Evolutionary conservation across 1,140 invertebrate genomes (phyloP), one percentile per base, ranked within the genome.

Genomic region (Ceratosolen solmsi): DNA sequence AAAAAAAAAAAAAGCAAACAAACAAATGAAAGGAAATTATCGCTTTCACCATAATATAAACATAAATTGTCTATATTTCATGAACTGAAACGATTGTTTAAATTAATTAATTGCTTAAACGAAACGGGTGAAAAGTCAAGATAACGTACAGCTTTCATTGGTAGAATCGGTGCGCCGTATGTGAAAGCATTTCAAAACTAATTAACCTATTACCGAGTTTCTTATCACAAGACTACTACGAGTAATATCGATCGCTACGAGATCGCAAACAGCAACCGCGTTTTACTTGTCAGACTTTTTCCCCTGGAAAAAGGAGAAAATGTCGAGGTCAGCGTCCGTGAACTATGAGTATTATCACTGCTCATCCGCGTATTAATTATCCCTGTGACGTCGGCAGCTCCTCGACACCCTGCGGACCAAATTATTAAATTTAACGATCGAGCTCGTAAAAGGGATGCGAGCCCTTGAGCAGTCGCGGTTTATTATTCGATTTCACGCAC

Each of bases 361-460:
- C 56, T 30, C 38, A 15, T 33, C 72, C 25, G 22, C 54, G 13
- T 36, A 63, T 63, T 63, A 63, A 63, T 63, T 63, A 63, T 46
- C 41, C 5, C 13, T 46, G 41, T 46, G 41, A 46, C 41, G 41
- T 5, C 11, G 3, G 2, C 11, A 5, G 46, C 3, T 15, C 70
- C 20, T 72, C 51, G 41, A 72, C n/a, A 25, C 41, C 38, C n/a
- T 30, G 22, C 38, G 38, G 27, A 25, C 63, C 38, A 27, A 27
- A 38, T 80, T 46, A 80, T 84, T 51, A 84, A 81, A 60, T 71
- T 83, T 73, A 82, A 82, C 70, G 73, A 82, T 82, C 30, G 60
- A 30, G 36, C 20, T 20, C 63, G 49, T 71, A 58, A 79, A 77
- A 46, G 76, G 25, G 30, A 46, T n/a, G 8, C 5, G 20, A 70